Base-by-base conservation (phyloP, 2,113 vertebrate species). In the Syngnathus typhle region DNA sequence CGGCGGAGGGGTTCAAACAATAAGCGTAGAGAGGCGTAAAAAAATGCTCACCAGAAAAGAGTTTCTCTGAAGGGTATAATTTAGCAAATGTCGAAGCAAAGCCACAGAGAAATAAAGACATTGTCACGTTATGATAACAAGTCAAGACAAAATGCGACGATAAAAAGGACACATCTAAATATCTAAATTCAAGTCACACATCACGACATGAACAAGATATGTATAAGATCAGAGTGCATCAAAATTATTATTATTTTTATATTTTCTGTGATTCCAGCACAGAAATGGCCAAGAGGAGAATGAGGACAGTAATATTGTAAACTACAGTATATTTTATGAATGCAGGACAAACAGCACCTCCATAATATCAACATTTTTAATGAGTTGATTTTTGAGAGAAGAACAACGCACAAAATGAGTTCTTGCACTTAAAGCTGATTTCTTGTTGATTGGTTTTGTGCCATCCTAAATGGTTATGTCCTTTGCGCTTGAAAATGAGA, bases 1-100 rank as follows among this genome's bases (percentile, higher is more conserved):
- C 51, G 60, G 64, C 1, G 44, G 46, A 47, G 3, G n/a, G 27
- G 60, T 66, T 27, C 55, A 4, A 60, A 69, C 9, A 66, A 65
- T 74, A 16, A 37, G 13, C 13, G 44, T 15, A 7, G 16, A 6
- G 46, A 19, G 43, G 43, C 12, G 41, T 9, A 1, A 64, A 52
- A 47, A 47, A 52, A 37, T 15, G 36, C 18, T 52, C n/a, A 67
- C 52, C 11, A 46, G 64, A 58, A 60, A 55, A 21, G 32, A 4
- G 18, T 16, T 51, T 36, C 19, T 41, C 16, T 23, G 8, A 2
- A 62, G 4, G 46, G 21, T 32, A 27, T 49, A 21, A 62, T 44
- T 38, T 9, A 56, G 56, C 39, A 51, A 23, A 44, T 46, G 6
- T 32, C 3, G 43, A 62, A 21, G 36, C 56, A 19, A 59, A 59